A percentile compares a stretch with the other conserved stretches of the same genome.
These are phyloP conservation scores for Apamea anceps DNA, from an alignment of 2,888 invertebrate species.

Conservation along the genomic window DNA sequence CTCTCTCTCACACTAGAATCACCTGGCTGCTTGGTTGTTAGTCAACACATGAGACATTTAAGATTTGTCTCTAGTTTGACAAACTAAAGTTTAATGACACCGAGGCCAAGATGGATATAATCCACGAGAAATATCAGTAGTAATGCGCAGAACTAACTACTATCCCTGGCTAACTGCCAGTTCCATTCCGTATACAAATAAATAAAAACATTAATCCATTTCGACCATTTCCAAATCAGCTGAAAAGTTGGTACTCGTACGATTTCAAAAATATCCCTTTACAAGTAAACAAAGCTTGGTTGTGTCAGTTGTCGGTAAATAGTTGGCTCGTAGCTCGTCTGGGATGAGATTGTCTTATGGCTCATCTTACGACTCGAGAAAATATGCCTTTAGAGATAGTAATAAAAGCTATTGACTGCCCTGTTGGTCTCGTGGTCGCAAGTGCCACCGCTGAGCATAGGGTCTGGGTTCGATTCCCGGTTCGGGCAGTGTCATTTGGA, in stretches of 20 bases:
- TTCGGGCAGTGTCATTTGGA: no score
- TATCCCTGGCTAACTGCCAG: conserved; percentile 37
- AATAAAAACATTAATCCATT: conserved; percentile 32
- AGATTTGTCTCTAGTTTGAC: neutral
- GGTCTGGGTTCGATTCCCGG: neutral
- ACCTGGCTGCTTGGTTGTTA: neutral
- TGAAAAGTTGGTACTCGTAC: conserved; percentile 16
- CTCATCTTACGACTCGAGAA: neutral
- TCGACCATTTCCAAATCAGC: conserved; percentile 18
- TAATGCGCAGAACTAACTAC: neutral
- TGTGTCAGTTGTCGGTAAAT: conserved; percentile 3
- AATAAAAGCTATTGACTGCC: neutral
- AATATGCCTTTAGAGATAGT: neutral
- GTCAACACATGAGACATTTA: no score
- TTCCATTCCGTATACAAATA: conserved; percentile 28
- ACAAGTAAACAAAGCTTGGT: conserved; percentile 28
- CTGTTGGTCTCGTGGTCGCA: neutral
- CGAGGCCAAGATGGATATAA: neutral
- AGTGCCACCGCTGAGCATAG: neutral
- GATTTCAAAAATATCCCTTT: conserved; percentile 46
- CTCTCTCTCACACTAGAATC: neutral
- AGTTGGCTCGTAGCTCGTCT: neutral
- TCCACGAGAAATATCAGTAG: neutral
- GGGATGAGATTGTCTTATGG: neutral
- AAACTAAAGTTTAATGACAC: neutral